Percentiles rank a stretch among this genome's conserved stretches.
Conservation (phyloP, 2,797 vertebrate species). For the Lindbergichthys nudifrons region DNA sequence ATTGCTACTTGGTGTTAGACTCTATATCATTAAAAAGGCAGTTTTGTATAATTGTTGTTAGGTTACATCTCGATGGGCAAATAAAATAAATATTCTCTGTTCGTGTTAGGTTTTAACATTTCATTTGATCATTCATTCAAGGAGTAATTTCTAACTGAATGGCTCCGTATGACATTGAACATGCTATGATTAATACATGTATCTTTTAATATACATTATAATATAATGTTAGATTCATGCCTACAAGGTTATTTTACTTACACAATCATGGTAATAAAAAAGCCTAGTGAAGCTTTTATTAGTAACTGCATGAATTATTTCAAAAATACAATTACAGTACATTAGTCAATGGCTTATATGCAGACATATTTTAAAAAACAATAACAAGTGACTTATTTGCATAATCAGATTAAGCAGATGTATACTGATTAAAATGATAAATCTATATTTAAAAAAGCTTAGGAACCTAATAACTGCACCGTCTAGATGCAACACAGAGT, state of each 20-base stretch:
- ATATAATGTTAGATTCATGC: neutral
- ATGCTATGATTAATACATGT: neutral
- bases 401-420: too few species aligned
- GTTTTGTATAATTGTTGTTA: neutral
- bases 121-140: neutral
- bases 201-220: neutral
- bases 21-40: neutral
- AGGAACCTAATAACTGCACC: constrained; percentile 7
- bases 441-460: constrained; percentile 1
- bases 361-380: neutral
- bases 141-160: neutral
- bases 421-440: too few species aligned
- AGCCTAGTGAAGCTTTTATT: neutral
- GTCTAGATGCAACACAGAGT: constrained; percentile 21
- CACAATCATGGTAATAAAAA: constrained; percentile 11
- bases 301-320: neutral
- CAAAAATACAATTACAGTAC: neutral
- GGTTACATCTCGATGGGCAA: neutral
- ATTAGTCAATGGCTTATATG: neutral
- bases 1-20: neutral
- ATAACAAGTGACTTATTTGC: neutral
- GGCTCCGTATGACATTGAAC: neutral
- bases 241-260: neutral
- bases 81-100: neutral
- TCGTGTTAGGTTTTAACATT: neutral